These are phyloP conservation scores for Hydrocynus forskahlii DNA, from an alignment of 2,797 vertebrate genomes.

Conservation along the genomic window DNA sequence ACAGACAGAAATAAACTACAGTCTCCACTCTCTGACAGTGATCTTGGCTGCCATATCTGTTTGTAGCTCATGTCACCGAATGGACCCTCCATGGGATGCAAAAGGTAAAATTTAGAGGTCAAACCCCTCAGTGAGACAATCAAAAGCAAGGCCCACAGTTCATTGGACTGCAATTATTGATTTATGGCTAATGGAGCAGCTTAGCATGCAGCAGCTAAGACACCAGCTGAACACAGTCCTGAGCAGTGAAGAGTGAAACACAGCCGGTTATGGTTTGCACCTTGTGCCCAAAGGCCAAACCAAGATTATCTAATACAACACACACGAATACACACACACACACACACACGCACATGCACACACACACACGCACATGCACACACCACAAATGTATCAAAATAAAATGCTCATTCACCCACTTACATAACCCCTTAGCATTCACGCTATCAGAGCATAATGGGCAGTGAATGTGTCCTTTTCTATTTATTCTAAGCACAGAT, in stretches of 20 bases:
- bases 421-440: conserved; percentile 29
- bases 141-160: conserved; percentile 34
- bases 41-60: conserved; percentile 15
- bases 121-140: conserved; percentile 43
- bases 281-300: not conserved
- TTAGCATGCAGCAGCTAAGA: conserved; percentile 4
- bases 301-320: conserved; percentile 18
- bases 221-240: not conserved
- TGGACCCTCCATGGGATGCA: not conserved
- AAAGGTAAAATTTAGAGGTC: conserved; percentile 46
- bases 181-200: conserved; percentile 31
- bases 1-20: not conserved
- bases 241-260: conserved; percentile 14
- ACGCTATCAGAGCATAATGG: not conserved
- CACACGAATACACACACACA: too few relatives aligned
- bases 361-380: not conserved
- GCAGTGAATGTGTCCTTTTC: not conserved
- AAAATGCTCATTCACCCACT: conserved; percentile 17
- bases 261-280: conserved; percentile 11
- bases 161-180: conserved; percentile 54
- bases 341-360: not conserved
- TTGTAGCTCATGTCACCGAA: not conserved
- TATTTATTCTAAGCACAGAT: conserved; percentile 34
- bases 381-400: not conserved
- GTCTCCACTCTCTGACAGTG: not conserved